Base-by-base conservation (phyloP, 1,140 invertebrate species). In the Polypedilum pembai region DNA sequence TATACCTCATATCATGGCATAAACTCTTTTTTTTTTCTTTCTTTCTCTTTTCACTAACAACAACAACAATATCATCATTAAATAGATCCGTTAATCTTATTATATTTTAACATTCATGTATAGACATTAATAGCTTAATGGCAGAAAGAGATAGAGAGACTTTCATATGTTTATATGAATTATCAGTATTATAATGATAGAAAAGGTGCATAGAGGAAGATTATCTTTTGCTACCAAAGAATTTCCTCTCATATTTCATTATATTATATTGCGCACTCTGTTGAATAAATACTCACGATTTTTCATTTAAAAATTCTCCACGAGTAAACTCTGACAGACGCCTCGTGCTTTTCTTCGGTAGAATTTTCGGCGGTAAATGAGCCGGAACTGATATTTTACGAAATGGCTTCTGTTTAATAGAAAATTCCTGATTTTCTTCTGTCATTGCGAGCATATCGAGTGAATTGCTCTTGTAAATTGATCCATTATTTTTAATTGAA, bases 291-390 rank as follows among this genome's bases (percentile, higher is more conserved):
- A 82, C 81, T 82, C 81, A 82, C 81, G 79, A 78, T 82, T 82
- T 82, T 82, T 82, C 81, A 79, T 82, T 82, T 79, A 82, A 79
- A 81, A 82, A 82, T 82, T 82, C 81, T 79, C 81, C 81, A 74
- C 80, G 79, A 78, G 81, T 82, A 79, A 82, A 82, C 79, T 82
- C 81, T 76, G 81, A 82, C 77, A 82, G 78, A 76, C 81, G 81
- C 56, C 81, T 80, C 75, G 81, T 40, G 78, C 78, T 78, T 79
- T 82, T 82, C 75, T 80, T 81, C 77, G 76, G 63, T 73, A 76
- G 20, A 15, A 41, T 7, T 24, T 24, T 74, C n/a, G 41, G 45
- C 1, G 73, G 73, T 3, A n/a, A 40, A 41, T 41, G 40, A 41
- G 20, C 73, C 10, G 33, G 73, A 41, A 40, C 21, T 4, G 21